Conservation (phyloP, 2,113 vertebrate genomes). For the Rana temporaria region DNA sequence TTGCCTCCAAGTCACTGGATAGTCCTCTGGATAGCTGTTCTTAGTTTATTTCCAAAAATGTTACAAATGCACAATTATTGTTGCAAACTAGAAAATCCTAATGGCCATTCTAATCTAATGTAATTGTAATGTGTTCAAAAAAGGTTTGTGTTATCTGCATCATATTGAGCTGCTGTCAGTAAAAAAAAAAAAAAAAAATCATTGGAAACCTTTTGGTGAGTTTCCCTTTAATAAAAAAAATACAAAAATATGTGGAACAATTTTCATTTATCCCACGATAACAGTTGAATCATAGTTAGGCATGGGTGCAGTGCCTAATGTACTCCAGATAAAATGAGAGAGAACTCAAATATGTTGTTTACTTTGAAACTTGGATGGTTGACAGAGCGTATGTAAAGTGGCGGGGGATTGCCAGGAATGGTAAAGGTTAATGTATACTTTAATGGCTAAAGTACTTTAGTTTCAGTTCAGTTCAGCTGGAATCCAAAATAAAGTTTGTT, state of each 20-base stretch:
- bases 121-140: too few relatives aligned
- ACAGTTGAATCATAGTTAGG: neutral
- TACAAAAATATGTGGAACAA: neutral
- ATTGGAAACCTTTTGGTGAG: too few relatives aligned
- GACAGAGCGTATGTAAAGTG: constrained; percentile 23
- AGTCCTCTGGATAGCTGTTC: too few relatives aligned
- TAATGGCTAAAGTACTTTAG: constrained; percentile 41
- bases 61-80: too few relatives aligned
- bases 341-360: constrained; percentile 36
- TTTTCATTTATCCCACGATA: constrained; percentile 20
- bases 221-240: too few relatives aligned
- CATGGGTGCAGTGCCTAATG: constrained; percentile 24
- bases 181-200: too few relatives aligned
- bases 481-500: constrained; percentile 43
- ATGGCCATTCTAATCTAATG: too few relatives aligned
- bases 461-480: constrained; percentile 23
- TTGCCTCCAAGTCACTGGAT: too few relatives aligned
- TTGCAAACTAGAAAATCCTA: too few relatives aligned
- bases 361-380: constrained; percentile 46
- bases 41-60: too few relatives aligned
- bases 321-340: constrained; percentile 40
- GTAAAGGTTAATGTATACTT: constrained; percentile 49
- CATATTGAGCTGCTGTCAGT: too few relatives aligned
- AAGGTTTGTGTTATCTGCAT: too few relatives aligned
- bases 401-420: constrained; percentile 13